phyloP scores from a whole-genome alignment of 2,888 invertebrate species.

The Mesorhabditis sp. region DNA sequence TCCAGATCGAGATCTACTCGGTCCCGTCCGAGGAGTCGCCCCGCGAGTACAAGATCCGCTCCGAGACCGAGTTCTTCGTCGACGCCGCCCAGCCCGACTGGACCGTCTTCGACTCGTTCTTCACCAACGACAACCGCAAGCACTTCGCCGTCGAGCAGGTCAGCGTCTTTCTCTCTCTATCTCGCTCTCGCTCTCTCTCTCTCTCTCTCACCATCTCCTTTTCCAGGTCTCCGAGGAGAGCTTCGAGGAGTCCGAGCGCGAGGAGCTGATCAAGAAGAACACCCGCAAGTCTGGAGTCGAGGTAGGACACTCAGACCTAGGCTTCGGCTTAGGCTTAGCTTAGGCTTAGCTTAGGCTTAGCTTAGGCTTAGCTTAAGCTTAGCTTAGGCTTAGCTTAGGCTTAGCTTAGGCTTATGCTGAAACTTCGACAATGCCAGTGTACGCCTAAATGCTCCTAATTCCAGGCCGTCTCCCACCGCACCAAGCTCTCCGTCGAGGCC shows the following conservation, averaged over 20 bases:
- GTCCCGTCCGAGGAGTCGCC: conserved; percentile 6
- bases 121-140: conserved; percentile 13
- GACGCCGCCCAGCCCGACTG: conserved; percentile 15
- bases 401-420: too few species aligned
- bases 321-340: too few species aligned
- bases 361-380: too few species aligned
- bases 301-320: background rate
- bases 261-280: conserved; percentile 17
- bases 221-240: conserved; percentile 26
- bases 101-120: conserved; percentile 11
- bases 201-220: background rate
- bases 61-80: conserved; percentile 19
- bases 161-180: too few species aligned
- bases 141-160: conserved; percentile 5
- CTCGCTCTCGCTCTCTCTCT: too few species aligned
- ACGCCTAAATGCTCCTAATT: too few species aligned
- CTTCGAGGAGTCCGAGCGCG: conserved; percentile 26
- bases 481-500: conserved; percentile 7
- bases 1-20: background rate
- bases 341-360: too few species aligned
- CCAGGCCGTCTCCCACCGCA: background rate
- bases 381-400: too few species aligned
- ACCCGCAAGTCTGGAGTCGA: conserved; percentile 15
- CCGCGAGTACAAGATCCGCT: conserved; percentile 2
- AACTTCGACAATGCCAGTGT: too few species aligned